These are phyloP conservation scores for Spilarctia lutea DNA, from an alignment of 2,888 invertebrate genomes.

Conservation along the genomic window DNA sequence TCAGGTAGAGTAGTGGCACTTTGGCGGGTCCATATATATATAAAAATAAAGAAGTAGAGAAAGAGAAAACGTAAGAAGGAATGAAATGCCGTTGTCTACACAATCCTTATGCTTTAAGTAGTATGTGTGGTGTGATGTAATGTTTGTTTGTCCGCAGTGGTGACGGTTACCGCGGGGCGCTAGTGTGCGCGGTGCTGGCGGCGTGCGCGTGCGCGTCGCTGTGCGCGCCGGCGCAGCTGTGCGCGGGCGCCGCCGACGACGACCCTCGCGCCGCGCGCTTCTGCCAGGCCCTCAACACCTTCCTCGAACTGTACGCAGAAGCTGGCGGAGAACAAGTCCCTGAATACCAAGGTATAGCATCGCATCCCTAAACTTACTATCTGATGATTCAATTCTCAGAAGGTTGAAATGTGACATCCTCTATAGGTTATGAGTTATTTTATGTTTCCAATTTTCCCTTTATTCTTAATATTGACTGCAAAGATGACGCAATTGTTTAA, in stretches of 20 bases:
- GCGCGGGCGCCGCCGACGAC: slow-evolving; percentile 87
- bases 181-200: slow-evolving; percentile 65
- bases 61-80: too few relatives aligned
- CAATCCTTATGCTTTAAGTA: background rate
- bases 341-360: slow-evolving; percentile 75
- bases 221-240: slow-evolving; percentile 84
- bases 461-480: background rate
- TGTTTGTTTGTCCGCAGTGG: slow-evolving; percentile 52
- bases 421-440: background rate
- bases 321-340: slow-evolving; percentile 87
- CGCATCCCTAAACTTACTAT: background rate
- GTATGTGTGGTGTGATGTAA: background rate
- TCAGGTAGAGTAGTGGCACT: too few relatives aligned
- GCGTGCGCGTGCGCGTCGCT: slow-evolving; percentile 64
- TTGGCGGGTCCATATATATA: too few relatives aligned
- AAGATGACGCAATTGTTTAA: too few relatives aligned
- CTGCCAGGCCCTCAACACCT: slow-evolving; percentile 89
- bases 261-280: slow-evolving; percentile 88
- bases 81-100: too few relatives aligned
- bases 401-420: background rate
- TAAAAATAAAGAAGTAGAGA: too few relatives aligned
- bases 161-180: slow-evolving; percentile 68
- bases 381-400: background rate
- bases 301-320: slow-evolving; percentile 88
- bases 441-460: background rate